phyloP scores from a whole-genome alignment of 2,888 invertebrate species.

The Amorpha juglandis region DNA sequence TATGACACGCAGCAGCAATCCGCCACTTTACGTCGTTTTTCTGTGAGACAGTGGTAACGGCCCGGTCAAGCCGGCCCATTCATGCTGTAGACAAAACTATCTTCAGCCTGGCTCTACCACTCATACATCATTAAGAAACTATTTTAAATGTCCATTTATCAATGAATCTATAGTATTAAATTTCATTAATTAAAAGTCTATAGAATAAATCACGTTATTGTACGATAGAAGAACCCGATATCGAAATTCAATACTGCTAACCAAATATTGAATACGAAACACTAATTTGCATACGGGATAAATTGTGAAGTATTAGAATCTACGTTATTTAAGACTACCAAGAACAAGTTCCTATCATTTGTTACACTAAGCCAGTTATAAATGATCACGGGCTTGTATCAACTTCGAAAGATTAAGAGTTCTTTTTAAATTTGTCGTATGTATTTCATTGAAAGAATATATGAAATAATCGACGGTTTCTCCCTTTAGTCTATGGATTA shows the following conservation, averaged over 20 bases:
- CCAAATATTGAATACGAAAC: background rate
- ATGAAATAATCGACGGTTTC: slow-evolving; percentile 37
- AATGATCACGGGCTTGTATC: background rate
- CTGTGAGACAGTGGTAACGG: no score
- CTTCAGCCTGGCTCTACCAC: no score
- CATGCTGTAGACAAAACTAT: no score
- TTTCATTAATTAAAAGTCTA: background rate
- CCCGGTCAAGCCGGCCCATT: no score
- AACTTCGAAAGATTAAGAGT: background rate
- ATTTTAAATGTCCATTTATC: background rate
- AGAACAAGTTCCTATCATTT: slow-evolving; percentile 31
- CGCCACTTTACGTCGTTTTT: no score
- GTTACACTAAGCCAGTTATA: slow-evolving; percentile 25
- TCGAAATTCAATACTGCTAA: background rate
- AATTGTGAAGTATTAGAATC: slow-evolving; percentile 13
- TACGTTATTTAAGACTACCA: slow-evolving; percentile 24
- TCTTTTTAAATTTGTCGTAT: background rate
- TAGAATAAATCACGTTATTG: background rate
- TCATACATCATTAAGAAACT: no score
- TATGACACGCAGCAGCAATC: no score
- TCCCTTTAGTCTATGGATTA: slow-evolving; percentile 35
- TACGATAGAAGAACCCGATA: slow-evolving; percentile 8
- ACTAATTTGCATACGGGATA: slow-evolving; percentile 15
- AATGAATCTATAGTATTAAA: background rate
- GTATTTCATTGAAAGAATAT: slow-evolving; percentile 53